Conservation (phyloP, 2,797 vertebrate genomes). For the Mionectes olivaceus region DNA sequence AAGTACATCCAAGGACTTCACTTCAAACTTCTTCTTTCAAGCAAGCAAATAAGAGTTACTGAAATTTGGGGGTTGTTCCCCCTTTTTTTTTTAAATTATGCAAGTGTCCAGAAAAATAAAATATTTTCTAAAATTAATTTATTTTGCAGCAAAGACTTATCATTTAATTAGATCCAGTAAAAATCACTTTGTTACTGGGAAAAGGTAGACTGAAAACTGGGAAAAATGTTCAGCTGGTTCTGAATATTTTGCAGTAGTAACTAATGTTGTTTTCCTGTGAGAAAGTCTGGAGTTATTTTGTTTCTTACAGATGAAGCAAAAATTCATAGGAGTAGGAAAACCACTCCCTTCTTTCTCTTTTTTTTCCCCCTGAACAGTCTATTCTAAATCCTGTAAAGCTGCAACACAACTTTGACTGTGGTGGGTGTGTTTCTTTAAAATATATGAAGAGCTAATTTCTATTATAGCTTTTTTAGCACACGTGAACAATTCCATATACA, state of each 20-base stretch:
- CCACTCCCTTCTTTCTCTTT: not conserved
- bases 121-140: not conserved
- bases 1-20: not conserved
- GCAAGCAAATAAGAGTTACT: not conserved
- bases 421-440: not conserved
- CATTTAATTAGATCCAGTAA: not conserved
- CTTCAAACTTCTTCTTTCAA: not conserved
- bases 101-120: not conserved
- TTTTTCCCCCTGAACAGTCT: not conserved
- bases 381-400: not conserved
- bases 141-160: not conserved
- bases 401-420: not conserved
- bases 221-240: not conserved
- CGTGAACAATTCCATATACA: not conserved
- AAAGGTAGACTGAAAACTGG: not conserved
- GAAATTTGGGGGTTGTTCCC: accelerated
- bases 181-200: not conserved
- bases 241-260: not conserved
- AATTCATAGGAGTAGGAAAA: not conserved
- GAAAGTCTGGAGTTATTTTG: not conserved
- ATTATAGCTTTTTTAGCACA: not conserved
- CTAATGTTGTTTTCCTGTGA: not conserved
- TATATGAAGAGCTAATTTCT: not conserved
- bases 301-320: not conserved
- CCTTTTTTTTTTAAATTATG: not conserved